Base-by-base conservation (phyloP, 2,888 invertebrate genomes). In the Cynaeus angustus region DNA sequence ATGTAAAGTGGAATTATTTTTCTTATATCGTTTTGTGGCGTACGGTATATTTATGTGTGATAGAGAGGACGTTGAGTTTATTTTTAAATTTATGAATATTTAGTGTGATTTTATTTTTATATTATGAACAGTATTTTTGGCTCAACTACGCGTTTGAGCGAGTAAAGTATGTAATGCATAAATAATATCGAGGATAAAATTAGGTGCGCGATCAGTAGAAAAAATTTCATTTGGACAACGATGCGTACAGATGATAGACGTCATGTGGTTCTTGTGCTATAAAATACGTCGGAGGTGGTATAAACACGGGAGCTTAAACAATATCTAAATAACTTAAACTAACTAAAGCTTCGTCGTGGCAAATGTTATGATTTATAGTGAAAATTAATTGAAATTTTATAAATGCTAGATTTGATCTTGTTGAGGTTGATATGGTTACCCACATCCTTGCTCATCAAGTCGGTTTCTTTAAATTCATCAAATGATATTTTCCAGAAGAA, bases 151-250 rank as follows among this genome's bases (percentile, higher is more conserved):
- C 53, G 55, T 30, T 45, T 46, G 6, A 14, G 10, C 30, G 53
- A 45, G 38, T 43, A 45, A 65, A 65, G 65, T 65, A 65, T 65
- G 65, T 55, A 55, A 62, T 62, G 26, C 62, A 62, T 65, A 65
- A 65, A 65, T 65, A 55, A 55, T 65, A 55, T 50, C 14, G 12
- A 12, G 13, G 30, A 16, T 55, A 65, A 55, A 55, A 55, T 65
- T 65, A 65, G 33, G 13, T 13, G 12, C 21, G 16, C 45, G 65
- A 55, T 43, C 65, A 55, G 53, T 26, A 7, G 21, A n/a, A 62
- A 62, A 62, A 52, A 61, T 46, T 46, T 16, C 13, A 46, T 50
- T 50, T 38, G 28, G 26, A 10, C 12, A 28, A 6, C n/a, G 41
- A 9, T 16, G 59, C 41, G 50, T n/a, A 21, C 4, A 4, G 21